Evolutionary conservation across 2,888 invertebrate species (phyloP), one percentile per base, ranked within the genome.

Genomic region (Sisyra terminalis): DNA sequence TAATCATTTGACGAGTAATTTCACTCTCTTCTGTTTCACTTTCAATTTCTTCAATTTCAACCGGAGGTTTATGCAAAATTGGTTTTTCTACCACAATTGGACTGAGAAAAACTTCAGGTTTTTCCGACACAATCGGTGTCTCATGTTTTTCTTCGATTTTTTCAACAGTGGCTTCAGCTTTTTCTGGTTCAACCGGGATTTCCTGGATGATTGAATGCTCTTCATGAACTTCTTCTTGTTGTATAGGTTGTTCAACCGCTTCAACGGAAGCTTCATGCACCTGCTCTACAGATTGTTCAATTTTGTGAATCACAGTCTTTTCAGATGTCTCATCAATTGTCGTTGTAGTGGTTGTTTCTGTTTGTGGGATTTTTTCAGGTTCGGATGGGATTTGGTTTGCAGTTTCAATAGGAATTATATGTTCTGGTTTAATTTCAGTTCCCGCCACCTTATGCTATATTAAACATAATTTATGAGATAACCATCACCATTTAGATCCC

Each of bases 291-390:
- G 24, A 24, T 24, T 24, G 3, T 24, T 24, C 24, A 24, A 24
- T 24, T 24, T 24, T 24, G 7, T 24, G 24, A 24, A 24, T 24
- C 60, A 63, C 61, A 47, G 64, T 63, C 52, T 63, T 61, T 53
- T 61, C 62, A 45, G 64, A 63, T 44, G 61, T 62, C 11, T 38
- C 38, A 53, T 59, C 59, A 55, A 63, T 64, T 55, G 64, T 63
- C 51, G 62, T 62, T 47, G 57, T 54, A 44, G 63, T 59, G 50
- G 58, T 61, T 48, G 64, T 60, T 53, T 63, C 64, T 47, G 60
- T 58, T 46, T 61, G 53, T 49, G 61, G 57, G 53, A 60, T 60
- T 50, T 57, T 49, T 52, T 63, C 60, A 44, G 56, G 55, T 43
- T 57, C 55, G 40, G 55, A 55, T 49, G 55, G 54, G 44, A 51